These are phyloP conservation scores for Oscheius myriophilus DNA, from an alignment of 2,888 invertebrate species.

Conservation along the genomic window DNA sequence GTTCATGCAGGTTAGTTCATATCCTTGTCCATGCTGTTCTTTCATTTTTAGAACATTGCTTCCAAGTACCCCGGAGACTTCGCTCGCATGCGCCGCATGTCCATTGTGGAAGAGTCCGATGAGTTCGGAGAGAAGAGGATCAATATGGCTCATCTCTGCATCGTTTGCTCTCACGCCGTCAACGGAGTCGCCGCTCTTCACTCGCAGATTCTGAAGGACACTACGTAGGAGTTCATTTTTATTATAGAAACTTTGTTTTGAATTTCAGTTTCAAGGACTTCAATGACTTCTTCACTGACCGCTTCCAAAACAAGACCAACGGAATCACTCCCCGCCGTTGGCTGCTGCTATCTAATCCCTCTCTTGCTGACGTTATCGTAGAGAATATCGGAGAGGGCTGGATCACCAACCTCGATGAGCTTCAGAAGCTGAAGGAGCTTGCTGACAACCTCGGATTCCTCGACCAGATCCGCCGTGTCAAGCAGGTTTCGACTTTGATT, in stretches of 20 bases:
- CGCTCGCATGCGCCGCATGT: slow-evolving; percentile 78
- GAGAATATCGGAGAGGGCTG: slow-evolving; percentile 98
- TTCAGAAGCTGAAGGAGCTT: slow-evolving; percentile 84
- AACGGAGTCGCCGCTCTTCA: slow-evolving; percentile 98
- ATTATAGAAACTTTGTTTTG: neutral
- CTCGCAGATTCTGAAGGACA: slow-evolving; percentile 91
- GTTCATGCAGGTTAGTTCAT: slow-evolving; percentile 69
- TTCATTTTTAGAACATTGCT: slow-evolving; percentile 73
- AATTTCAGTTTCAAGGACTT: slow-evolving; percentile 83
- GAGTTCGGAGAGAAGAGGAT: slow-evolving; percentile 80
- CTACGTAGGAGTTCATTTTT: slow-evolving; percentile 78
- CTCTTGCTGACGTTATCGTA: slow-evolving; percentile 90
- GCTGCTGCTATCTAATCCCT: slow-evolving; percentile 95
- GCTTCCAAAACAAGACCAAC: slow-evolving; percentile 86
- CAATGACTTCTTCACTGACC: slow-evolving; percentile 90
- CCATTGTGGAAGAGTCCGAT: slow-evolving; percentile 69
- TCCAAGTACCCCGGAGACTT: slow-evolving; percentile 85
- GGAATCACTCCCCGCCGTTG: slow-evolving; percentile 98
- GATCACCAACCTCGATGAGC: slow-evolving; percentile 89
- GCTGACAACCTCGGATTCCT: slow-evolving; percentile 89
- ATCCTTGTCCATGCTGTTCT: slow-evolving; percentile 75
- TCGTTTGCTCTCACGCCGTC: slow-evolving; percentile 83
- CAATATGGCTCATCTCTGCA: slow-evolving; percentile 96
- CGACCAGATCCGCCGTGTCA: slow-evolving; percentile 88
- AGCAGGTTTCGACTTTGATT: slow-evolving; percentile 77